phyloP scores from a whole-genome alignment of 2,797 vertebrate genomes.

The Euphonia xanthogaster region DNA sequence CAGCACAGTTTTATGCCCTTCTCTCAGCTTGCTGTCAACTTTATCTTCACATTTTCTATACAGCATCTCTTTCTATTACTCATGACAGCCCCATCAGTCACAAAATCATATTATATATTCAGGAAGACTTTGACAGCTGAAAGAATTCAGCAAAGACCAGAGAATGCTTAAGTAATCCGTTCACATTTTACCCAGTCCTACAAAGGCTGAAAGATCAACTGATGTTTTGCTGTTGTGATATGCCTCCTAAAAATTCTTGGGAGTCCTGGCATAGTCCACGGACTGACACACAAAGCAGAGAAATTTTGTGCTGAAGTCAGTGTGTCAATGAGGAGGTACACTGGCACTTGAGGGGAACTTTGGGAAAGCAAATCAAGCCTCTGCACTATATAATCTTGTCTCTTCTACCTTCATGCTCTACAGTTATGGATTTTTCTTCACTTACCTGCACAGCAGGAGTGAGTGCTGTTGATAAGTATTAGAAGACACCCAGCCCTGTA shows the following conservation, averaged over 20 bases:
- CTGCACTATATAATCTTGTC: background rate
- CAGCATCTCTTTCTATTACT: background rate
- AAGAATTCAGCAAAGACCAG: background rate
- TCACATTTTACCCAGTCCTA: background rate
- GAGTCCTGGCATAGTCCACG: background rate
- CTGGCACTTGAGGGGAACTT: background rate
- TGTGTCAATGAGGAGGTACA: background rate
- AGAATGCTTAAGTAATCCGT: background rate
- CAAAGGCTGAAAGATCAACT: background rate
- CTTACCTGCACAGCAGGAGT: background rate
- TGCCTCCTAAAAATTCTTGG: background rate
- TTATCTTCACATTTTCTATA: background rate
- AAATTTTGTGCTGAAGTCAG: background rate
- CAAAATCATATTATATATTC: background rate
- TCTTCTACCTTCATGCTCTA: background rate
- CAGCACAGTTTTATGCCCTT: background rate
- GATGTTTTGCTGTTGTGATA: background rate
- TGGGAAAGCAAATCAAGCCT: background rate
- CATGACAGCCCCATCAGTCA: background rate
- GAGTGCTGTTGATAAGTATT: background rate
- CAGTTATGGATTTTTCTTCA: background rate
- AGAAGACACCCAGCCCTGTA: background rate
- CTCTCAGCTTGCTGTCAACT: background rate
- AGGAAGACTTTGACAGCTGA: background rate
- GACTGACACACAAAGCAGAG: background rate